Evolutionary conservation across 2,888 invertebrate species (phyloP).

Genomic region (Acronicta alni): DNA sequence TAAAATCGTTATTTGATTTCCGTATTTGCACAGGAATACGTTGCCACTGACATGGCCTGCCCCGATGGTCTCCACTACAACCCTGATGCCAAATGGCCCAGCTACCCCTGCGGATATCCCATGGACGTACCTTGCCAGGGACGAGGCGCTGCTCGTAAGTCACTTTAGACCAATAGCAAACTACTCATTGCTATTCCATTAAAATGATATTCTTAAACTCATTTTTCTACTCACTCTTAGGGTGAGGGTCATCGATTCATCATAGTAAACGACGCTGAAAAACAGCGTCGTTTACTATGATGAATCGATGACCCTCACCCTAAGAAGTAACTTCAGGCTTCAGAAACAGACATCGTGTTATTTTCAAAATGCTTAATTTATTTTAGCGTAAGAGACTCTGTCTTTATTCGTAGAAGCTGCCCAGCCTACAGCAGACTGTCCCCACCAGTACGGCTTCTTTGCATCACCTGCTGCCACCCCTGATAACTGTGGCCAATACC

Average conservation of each 20-base stretch:
- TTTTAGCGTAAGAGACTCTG: background rate
- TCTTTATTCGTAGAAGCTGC: constrained; percentile 87
- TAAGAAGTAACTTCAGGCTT: too few relatives aligned
- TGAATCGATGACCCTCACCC: too few relatives aligned
- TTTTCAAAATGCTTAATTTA: too few relatives aligned
- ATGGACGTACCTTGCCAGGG: constrained; percentile 93
- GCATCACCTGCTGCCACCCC: constrained; percentile 67
- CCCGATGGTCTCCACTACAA: constrained; percentile 94
- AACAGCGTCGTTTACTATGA: background rate
- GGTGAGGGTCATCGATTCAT: too few relatives aligned
- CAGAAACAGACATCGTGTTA: too few relatives aligned
- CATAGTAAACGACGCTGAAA: too few relatives aligned
- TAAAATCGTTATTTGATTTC: too few relatives aligned
- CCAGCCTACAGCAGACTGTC: constrained; percentile 92
- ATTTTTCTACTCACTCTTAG: too few relatives aligned
- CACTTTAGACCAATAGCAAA: background rate
- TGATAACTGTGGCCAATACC: constrained; percentile 92
- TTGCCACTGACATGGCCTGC: constrained; percentile 91
- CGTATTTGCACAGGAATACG: constrained; percentile 82
- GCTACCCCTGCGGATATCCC: constrained; percentile 94
- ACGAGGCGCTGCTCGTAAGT: constrained; percentile 90
- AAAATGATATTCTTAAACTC: too few relatives aligned
- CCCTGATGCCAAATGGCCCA: constrained; percentile 89
- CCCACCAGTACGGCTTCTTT: constrained; percentile 94
- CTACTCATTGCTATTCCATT: background rate